Base-by-base conservation (phyloP, 2,797 vertebrate species). In the Numenius phaeopus region DNA sequence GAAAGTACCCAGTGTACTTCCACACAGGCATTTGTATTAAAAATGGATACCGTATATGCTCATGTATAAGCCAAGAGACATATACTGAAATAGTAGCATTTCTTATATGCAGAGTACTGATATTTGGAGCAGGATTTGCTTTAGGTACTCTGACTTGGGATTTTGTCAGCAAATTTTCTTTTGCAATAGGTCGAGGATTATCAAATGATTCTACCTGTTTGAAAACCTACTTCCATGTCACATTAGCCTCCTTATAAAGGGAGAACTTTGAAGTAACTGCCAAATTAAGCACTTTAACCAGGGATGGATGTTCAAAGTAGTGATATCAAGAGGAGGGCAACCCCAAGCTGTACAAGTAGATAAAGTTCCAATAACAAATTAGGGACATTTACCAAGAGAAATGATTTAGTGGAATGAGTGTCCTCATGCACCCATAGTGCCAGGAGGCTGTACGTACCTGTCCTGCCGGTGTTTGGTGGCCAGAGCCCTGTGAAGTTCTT, bases 391-490 rank as follows among this genome's bases (percentile, higher is more conserved):
- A 30, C 77, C 52, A 69, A 49, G 72, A 44, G 6, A 58, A 88
- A 83, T 49, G 7, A 30, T n/a, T 42, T 19, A 57, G 29, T 87
- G 87, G 69, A 83, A 91, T 69, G 82, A 75, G 37, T 81, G 37
- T 86, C 32, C 64, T 83, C 79, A 52, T 91, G 89, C 89, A 92
- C 66, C 77, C 59, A 5, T 30, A n/a, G 12, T 62, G 65, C 59
- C 72, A 39, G 47, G 29, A 78, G 70, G 71, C 79, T 65, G 67
- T 67, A 83, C 80, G 98, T 97, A 99, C 99, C 98, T 99, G 93
- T 99, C 99, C 97, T 99, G 99, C 46, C 99, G 98, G 95, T 99
- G 99, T 97, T 99, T 99, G 79, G 99, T 99, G 94, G 99, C 99
- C 71, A 99, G 98, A 11, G 99, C 99, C 96, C 99, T 98, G 97